Conservation (phyloP, 2,113 vertebrate species). For the Toxotes chatareus region DNA sequence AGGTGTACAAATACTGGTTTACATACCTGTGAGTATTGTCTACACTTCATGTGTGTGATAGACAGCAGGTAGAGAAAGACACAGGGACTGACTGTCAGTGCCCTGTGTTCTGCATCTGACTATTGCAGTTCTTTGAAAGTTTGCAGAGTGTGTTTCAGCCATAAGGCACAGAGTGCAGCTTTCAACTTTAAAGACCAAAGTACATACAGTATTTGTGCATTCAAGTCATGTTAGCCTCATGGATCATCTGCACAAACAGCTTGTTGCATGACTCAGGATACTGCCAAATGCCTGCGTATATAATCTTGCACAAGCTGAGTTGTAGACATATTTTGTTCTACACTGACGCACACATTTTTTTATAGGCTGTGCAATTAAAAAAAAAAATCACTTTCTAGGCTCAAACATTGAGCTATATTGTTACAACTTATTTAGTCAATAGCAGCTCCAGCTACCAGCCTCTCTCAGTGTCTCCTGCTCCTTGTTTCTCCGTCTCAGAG, state of each 20-base stretch:
- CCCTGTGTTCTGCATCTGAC: too few species aligned
- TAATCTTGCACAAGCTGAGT: conserved; percentile 15
- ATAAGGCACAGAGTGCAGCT: background rate
- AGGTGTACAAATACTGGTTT: conserved; percentile 1
- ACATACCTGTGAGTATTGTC: background rate
- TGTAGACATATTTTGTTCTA: background rate
- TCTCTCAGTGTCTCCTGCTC: background rate
- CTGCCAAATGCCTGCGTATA: conserved; percentile 3
- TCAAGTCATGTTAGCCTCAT: conserved; percentile 12
- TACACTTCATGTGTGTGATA: background rate
- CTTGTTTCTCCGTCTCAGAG: conserved; percentile 1
- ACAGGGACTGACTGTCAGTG: background rate
- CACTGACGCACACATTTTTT: background rate
- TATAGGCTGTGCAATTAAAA: background rate
- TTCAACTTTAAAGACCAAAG: background rate
- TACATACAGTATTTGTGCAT: background rate
- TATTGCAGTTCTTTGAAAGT: too few species aligned
- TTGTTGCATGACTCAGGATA: conserved; percentile 30
- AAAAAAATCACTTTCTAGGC: background rate
- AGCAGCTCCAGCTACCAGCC: conserved; percentile 13
- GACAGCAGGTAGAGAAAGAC: background rate
- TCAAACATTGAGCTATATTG: background rate
- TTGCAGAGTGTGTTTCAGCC: background rate
- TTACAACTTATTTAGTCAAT: conserved; percentile 2
- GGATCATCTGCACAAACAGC: conserved; percentile 13